These are phyloP conservation scores for Vesta saturnalis DNA, from an alignment of 2,888 invertebrate species.

Conservation along the genomic window DNA sequence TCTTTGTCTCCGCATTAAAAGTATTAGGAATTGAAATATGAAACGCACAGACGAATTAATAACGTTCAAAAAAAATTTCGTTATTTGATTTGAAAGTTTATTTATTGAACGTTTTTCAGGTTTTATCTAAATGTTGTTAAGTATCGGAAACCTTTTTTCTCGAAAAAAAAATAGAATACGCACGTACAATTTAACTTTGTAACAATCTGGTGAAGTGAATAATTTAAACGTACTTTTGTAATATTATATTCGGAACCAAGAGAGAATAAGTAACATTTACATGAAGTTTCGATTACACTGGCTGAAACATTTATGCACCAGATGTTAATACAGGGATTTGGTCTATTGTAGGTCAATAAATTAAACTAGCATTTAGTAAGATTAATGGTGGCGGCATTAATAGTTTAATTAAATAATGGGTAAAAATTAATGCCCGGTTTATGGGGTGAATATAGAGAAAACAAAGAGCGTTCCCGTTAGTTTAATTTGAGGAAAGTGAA, in stretches of 20 bases:
- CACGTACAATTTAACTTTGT: neutral
- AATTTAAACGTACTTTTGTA: neutral
- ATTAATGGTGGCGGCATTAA: neutral
- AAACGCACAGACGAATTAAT: neutral
- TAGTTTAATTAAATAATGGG: neutral
- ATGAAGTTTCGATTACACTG: neutral
- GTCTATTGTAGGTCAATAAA: neutral
- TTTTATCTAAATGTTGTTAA: neutral
- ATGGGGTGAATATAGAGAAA: slow-evolving; percentile 6
- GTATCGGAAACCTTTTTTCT: neutral
- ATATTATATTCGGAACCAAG: neutral
- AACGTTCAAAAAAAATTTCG: too few species aligned
- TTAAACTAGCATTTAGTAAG: neutral
- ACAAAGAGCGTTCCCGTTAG: slow-evolving; percentile 1
- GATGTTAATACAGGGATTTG: neutral
- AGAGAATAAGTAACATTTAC: neutral
- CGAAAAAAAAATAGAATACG: neutral
- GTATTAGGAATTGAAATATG: neutral
- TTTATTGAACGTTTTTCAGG: neutral
- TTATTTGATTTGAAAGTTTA: too few species aligned
- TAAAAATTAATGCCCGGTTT: neutral
- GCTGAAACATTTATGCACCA: neutral
- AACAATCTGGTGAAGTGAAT: neutral
- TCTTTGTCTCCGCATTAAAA: too few species aligned
- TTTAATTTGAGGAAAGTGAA: neutral